phyloP scores from a whole-genome alignment of 2,888 invertebrate species.

The Acanthosoma haemorrhoidale region DNA sequence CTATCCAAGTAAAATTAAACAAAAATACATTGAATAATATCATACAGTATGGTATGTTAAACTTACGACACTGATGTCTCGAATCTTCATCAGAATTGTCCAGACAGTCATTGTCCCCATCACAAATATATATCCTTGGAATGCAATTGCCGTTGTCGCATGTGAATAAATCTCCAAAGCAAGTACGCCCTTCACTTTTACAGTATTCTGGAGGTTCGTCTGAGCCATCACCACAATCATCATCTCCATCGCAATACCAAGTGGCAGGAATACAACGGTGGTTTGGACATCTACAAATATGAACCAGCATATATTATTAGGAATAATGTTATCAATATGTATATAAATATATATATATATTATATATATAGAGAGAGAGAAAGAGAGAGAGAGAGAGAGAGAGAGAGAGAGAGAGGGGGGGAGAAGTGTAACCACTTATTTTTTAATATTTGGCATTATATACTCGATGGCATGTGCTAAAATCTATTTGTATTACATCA shows the following conservation, averaged over 20 bases:
- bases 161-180: slow-evolving; percentile 91
- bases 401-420: no score
- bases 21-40: neutral
- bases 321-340: no score
- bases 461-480: no score
- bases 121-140: slow-evolving; percentile 87
- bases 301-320: no score
- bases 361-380: no score
- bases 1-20: neutral
- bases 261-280: slow-evolving; percentile 92
- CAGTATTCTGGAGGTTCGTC: slow-evolving; percentile 93
- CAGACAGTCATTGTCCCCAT: slow-evolving; percentile 91
- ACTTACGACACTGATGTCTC: slow-evolving; percentile 77
- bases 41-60: neutral
- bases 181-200: slow-evolving; percentile 85
- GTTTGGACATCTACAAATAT: slow-evolving; percentile 67
- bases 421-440: no score
- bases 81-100: slow-evolving; percentile 90
- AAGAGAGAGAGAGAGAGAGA: no score
- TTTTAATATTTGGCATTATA: no score
- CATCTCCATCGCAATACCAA: slow-evolving; percentile 95
- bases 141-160: slow-evolving; percentile 97
- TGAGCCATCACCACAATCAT: slow-evolving; percentile 83
- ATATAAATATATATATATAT: no score
- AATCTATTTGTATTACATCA: no score